Conservation (phyloP, 2,113 vertebrate species). For the Rostratula benghalensis region DNA sequence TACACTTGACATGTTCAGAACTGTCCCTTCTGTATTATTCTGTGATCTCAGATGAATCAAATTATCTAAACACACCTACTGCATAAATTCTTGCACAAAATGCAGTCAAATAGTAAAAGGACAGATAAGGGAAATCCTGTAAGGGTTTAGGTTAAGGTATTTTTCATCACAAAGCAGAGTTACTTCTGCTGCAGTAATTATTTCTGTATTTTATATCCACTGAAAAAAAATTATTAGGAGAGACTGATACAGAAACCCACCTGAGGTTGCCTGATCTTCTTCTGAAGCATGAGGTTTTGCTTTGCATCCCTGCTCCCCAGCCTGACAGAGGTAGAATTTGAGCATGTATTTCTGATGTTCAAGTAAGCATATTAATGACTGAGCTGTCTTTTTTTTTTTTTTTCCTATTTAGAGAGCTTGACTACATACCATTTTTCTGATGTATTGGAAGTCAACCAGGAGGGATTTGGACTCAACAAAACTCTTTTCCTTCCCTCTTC, state of each 20-base stretch:
- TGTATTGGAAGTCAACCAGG: neutral
- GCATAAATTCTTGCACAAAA: neutral
- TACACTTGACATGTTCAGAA: neutral
- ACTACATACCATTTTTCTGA: neutral
- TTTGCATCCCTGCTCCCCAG: neutral
- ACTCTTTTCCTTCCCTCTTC: neutral
- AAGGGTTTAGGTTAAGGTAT: neutral
- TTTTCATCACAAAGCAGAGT: neutral
- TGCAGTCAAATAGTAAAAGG: neutral
- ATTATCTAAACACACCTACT: neutral
- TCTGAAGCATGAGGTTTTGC: neutral
- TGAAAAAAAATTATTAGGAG: neutral
- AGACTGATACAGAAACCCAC: neutral
- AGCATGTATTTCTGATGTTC: neutral
- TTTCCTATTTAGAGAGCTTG: neutral
- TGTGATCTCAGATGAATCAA: constrained; percentile 16
- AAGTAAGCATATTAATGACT: constrained; percentile 34
- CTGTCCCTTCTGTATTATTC: neutral
- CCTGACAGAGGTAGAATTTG: constrained; percentile 1
- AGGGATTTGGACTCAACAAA: constrained; percentile 11
- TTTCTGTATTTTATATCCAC: neutral
- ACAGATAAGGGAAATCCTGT: neutral
- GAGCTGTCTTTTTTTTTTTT: neutral
- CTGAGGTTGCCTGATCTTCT: neutral
- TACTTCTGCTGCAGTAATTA: neutral